These are phyloP conservation scores for Pinna nobilis DNA, from an alignment of 1,140 invertebrate genomes.

Conservation along the genomic window DNA sequence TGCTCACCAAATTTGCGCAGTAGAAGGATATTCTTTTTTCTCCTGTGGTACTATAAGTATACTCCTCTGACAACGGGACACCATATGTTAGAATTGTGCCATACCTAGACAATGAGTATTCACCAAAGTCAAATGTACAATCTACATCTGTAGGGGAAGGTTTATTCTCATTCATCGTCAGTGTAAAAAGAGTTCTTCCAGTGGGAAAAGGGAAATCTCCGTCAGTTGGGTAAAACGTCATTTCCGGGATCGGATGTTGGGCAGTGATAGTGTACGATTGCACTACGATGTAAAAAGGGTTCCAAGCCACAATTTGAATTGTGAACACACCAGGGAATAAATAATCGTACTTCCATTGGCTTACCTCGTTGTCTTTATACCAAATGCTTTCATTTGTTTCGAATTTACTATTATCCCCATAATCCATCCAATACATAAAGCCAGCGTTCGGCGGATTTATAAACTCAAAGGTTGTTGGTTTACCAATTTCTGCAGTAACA, in stretches of 20 bases:
- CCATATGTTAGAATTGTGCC: neutral
- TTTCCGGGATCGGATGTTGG: constrained; percentile 9
- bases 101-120: neutral
- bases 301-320: neutral
- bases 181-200: neutral
- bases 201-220: constrained; percentile 1
- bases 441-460: neutral
- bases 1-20: constrained; percentile 9
- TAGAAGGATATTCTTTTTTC: neutral
- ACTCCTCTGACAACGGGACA: neutral
- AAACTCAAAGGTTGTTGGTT: neutral
- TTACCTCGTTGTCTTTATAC: neutral
- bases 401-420: neutral
- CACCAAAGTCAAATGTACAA: constrained; percentile 5
- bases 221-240: neutral
- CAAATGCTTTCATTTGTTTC: constrained; percentile 6
- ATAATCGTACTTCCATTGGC: neutral
- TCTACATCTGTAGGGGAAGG: constrained; percentile 10
- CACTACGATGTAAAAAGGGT: constrained; percentile 7
- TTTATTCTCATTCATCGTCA: constrained; percentile 14
- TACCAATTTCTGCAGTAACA: neutral
- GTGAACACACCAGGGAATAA: neutral
- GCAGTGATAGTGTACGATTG: constrained; percentile 3
- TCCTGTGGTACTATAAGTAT: neutral
- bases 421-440: constrained; percentile 6